A percentile compares a stretch with the other conserved stretches of the same genome.
Evolutionary conservation across 1,140 invertebrate species (phyloP).

Genomic region (Zaprionus tsacasi): DNA sequence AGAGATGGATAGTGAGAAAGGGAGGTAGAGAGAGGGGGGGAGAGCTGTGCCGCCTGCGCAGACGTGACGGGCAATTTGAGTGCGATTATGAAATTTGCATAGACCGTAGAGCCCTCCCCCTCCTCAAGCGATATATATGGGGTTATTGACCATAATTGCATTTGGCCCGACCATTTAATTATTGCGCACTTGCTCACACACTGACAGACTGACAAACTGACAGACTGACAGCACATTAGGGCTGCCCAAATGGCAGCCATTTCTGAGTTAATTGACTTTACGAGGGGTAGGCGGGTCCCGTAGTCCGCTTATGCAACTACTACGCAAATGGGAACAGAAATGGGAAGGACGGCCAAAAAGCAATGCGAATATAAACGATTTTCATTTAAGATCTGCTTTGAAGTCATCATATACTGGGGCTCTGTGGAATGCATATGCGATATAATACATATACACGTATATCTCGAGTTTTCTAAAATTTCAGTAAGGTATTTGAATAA

Average conservation of each 20-base stretch:
- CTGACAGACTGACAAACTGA: not conserved
- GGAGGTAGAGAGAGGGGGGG: too few relatives aligned
- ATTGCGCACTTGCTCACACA: slow-evolving; percentile 34
- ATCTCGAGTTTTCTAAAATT: too few relatives aligned
- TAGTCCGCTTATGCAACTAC: slow-evolving; percentile 25
- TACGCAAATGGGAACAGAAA: slow-evolving; percentile 20
- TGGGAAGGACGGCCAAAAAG: not conserved
- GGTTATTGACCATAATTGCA: slow-evolving; percentile 80
- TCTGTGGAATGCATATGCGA: too few relatives aligned
- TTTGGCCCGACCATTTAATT: slow-evolving; percentile 36
- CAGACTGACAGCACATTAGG: slow-evolving; percentile 17
- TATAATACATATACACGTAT: too few relatives aligned
- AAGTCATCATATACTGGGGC: too few relatives aligned
- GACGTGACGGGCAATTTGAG: slow-evolving; percentile 54
- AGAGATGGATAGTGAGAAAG: too few relatives aligned
- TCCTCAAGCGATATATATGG: slow-evolving; percentile 48
- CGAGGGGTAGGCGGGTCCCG: not conserved
- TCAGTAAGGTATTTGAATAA: too few relatives aligned
- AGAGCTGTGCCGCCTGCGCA: not conserved
- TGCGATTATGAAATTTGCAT: slow-evolving; percentile 56
- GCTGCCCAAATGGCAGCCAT: slow-evolving; percentile 14
- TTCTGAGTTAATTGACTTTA: not conserved
- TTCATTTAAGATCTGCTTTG: not conserved
- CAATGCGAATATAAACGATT: not conserved
- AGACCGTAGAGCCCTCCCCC: not conserved